Evolutionary conservation across 1,140 invertebrate genomes (phyloP), one percentile per base, ranked within the genome.

Genomic region (Lasaia peninsularis): DNA sequence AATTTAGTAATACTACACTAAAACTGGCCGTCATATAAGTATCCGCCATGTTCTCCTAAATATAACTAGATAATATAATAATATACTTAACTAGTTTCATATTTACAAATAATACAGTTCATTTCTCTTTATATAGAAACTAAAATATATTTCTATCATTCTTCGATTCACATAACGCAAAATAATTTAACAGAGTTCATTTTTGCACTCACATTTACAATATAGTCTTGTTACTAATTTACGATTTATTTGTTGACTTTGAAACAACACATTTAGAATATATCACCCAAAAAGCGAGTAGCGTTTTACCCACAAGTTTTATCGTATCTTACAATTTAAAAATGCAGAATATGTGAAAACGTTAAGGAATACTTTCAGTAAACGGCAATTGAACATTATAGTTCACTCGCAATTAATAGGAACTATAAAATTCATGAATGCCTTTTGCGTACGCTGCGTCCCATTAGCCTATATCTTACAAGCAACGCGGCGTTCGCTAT

Each of bases 91-190:
- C 80, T 89, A 88, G 66, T 71, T 76, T 88, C 76, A 79, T 90
- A 90, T 90, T 75, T 90, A 90, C 89, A 90, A 90, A 90, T 90
- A 89, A 89, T 90, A 90, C 89, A 90, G 79, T 88, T 90, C 77
- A 85, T 86, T 87, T 82, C 70, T 85, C 76, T 83, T 78, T 78
- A 77, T 80, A 85, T 83, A 85, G 83, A 88, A 88, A 86, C 86
- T 84, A 88, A 85, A 86, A 88, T 88, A 86, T 88, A 86, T 83
- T 85, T 88, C 77, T 87, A 86, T 87, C 78, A 87, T 89, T 88
- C 83, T 83, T 87, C 81, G 75, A 80, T 88, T 83, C 86, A 88
- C 81, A 89, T 89, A 89, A 90, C 86, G 85, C 88, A 90, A 89
- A 90, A 89, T 89, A 89, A 89, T 90, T 89, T 89, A 90, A 89